Evolutionary conservation across 2,888 invertebrate species (phyloP), one percentile per base, ranked within the genome.

Genomic region (Pseudococcus viburni): DNA sequence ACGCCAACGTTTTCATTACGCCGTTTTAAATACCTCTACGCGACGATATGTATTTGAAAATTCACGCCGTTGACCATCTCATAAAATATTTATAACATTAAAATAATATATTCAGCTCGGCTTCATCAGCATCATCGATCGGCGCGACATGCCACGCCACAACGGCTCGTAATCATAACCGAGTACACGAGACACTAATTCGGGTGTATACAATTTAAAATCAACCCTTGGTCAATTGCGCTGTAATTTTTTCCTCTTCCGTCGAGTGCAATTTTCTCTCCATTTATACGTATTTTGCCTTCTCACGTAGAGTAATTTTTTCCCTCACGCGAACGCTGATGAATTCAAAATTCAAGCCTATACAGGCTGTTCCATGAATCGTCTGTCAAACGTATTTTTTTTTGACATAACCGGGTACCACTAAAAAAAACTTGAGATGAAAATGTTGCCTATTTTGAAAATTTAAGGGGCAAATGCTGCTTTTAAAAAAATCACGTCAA

Each of bases 61-160:
- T 68, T 68, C 68, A 68, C 68, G 68, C 68, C 68, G 22, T 68
- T 68, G 68, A 68, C 68, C 68, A 68, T 68, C 68, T 68, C 68
- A 26, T 68, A 17, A 68, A 26, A 26, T 68, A 68, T 68, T 68
- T 68, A 68, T 68, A 26, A 68, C 26, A 68, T 68, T 68, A 68
- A 68, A 68, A 68, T 68, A 68, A 68, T 68, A 68, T 68, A 68
- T 68, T 68, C 68, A 68, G n/a, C 68, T 68, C 68, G 68, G 12
- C 26, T 26, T 68, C 26, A 26, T 68, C 68, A 51, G 48, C 48
- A 51, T 51, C 48, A 51, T 51, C 48, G 48, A 51, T 51, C 48
- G 48, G 9, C 59, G 59, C 59, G 59, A 59, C n/a, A 17, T 59
- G 59, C 7, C 59, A n/a, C 19, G 59, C 59, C 17, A n/a, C 6